Evolutionary conservation across 2,888 invertebrate species (phyloP), one percentile per base, ranked within the genome.

Genomic region (Sesia bembeciformis): DNA sequence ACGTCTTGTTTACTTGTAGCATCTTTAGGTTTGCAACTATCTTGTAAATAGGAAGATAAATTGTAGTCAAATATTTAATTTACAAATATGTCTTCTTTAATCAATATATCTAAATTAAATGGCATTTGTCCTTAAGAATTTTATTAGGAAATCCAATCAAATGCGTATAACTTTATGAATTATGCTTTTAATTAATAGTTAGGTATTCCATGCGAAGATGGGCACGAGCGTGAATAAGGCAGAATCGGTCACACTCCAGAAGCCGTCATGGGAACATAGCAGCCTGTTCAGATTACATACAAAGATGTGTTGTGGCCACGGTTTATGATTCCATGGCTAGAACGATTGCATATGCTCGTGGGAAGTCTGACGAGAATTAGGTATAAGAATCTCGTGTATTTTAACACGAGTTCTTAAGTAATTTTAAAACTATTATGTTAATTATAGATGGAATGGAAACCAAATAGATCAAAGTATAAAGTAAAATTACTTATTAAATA

Each of bases 261-360:
- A 68, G 51, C 66, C 81, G 84, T 83, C 84, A 85, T 85, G 87
- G 87, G 86, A 87, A 85, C 63, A 65, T 72, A 70, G 64, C 67
- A 60, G 65, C 58, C 57, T 62, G 68, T 70, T 67, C 67, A 76
- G 72, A 74, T 75, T 76, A 76, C 65, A 73, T 65, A 74, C 70
- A 65, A 74, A 74, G 69, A 71, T 62, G 60, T 58, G 65, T 60
- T 57, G 62, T 58, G 60, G 68, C 66, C 66, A 74, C 71, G 74
- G 68, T 69, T 62, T 65, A 68, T 69, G 66, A 74, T 65, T 72
- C 61, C 62, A 58, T 61, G 64, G 60, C 61, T 60, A 60, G 61
- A 66, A 67, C 69, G 69, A 68, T 67, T 65, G 64, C 61, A 65
- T 42, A 53, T 58, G 60, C 61, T 62, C 73, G 70, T 73, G 74